Base-by-base conservation (phyloP, 2,113 vertebrate species). In the Pollachius pollachius region DNA sequence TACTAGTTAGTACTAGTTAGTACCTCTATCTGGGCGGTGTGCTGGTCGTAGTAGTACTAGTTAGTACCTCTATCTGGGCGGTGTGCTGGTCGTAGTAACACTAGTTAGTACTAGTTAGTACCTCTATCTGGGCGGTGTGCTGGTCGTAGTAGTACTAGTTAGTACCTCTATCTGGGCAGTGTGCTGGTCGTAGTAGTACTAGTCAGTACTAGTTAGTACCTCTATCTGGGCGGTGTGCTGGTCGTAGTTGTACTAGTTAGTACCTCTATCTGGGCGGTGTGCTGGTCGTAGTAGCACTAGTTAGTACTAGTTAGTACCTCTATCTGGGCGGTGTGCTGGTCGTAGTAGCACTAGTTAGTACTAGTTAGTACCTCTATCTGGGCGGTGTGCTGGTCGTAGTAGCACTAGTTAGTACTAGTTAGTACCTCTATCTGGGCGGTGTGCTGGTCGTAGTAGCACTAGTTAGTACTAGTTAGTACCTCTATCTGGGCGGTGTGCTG, bases 401-500 rank as follows among this genome's bases (percentile, higher is more conserved):
- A 41, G 5, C 1, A 7, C 37, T 41, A 41, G 37, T 23, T 41
- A 41, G 37, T 41, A 41, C 9, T 41, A 41, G 37, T 41, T 30
- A 23, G 18, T 67, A 67, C 65, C 48, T 67, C 54, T 6, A 52
- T 61, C 21, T 52, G n/a, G 18, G 23, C 17, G 48, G 30, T 66
- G 2, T 18, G 30, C 25, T 52, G 16, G n/a, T 52, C 34, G 61
- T n/a, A 65, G 25, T 15, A 56, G 5, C n/a, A 65, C 60, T 23
- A 21, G 21, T 52, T 23, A 62, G 60, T 18, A 12, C 5, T n/a
- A 59, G 23, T 25, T 19, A 15, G 34, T 61, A 73, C 97, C 94
- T 99, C 97, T 0, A 99, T 97, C 60, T 99, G 96, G 15, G 97
- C 89, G 0, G 97, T 99, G 71, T 95, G 91, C 54, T 88, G 93